A percentile compares a stretch with the other conserved stretches of the same genome.
Conservation (phyloP, 2,797 vertebrate genomes). For the Chiroxiphia lanceolata region DNA sequence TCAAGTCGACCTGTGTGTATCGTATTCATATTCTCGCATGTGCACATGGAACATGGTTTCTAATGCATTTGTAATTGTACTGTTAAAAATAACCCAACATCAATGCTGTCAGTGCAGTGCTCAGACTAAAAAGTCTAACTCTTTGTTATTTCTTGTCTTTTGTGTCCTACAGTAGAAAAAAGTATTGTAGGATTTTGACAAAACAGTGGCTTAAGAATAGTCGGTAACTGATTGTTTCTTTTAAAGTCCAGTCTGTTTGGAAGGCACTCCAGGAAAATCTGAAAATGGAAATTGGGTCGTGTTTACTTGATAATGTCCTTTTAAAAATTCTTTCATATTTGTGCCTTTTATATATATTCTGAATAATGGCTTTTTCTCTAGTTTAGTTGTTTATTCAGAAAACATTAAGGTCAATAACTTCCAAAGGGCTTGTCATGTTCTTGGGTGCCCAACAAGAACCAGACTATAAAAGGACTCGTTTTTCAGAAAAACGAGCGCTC, state of each 20-base stretch:
- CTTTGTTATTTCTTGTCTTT: not conserved
- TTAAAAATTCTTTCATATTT: constrained; percentile 28
- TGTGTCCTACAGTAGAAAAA: not conserved
- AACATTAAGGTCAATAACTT: constrained; percentile 6
- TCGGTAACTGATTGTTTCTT: not conserved
- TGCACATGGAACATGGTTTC: not conserved
- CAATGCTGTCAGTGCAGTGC: not conserved
- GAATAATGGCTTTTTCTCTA: constrained; percentile 20
- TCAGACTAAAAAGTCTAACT: constrained; percentile 1
- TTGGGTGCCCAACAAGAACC: not conserved
- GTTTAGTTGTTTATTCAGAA: constrained; percentile 25
- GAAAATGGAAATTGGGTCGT: constrained; percentile 23
- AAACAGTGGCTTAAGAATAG: not conserved
- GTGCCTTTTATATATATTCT: constrained; percentile 68
- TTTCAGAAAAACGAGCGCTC: not conserved
- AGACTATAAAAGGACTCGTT: not conserved
- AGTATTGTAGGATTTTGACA: not conserved
- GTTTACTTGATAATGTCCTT: constrained; percentile 67
- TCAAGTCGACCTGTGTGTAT: not conserved
- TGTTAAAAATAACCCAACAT: not conserved
- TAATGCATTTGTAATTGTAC: not conserved
- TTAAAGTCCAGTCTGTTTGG: not conserved
- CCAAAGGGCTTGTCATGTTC: constrained; percentile 29
- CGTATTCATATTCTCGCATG: not conserved
- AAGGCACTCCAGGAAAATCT: not conserved